Evolutionary conservation across 1,140 invertebrate genomes (phyloP).

Genomic region (Harlomillsia oculata): DNA sequence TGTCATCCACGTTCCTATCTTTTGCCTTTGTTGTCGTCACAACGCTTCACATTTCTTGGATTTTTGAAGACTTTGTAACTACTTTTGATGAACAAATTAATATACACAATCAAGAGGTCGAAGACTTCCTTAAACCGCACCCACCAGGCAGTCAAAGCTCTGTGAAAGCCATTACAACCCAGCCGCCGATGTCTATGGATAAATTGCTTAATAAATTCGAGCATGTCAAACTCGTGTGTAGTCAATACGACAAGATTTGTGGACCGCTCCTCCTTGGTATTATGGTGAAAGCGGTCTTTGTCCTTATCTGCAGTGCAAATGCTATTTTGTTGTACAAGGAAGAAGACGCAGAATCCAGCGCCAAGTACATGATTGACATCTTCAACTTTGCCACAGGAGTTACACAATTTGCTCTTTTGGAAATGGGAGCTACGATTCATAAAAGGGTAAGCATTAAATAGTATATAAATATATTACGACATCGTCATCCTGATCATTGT

Average conservation of each 20-base stretch:
- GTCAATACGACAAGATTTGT: constrained; percentile 15
- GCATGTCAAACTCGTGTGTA: constrained; percentile 17
- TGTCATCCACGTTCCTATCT: constrained; percentile 5
- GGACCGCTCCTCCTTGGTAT: constrained; percentile 21
- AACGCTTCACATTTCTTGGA: constrained; percentile 17
- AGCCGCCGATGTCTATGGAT: background rate
- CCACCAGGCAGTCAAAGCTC: background rate
- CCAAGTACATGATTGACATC: constrained; percentile 7
- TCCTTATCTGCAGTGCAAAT: constrained; percentile 21
- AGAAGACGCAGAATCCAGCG: background rate
- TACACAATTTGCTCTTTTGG: constrained; percentile 9
- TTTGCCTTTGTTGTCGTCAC: constrained; percentile 17
- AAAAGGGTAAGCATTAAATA: constrained; percentile 4
- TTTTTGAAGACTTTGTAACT: constrained; percentile 21
- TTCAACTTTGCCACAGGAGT: constrained; percentile 13
- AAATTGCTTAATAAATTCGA: constrained; percentile 20
- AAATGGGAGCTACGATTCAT: constrained; percentile 13
- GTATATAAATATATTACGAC: background rate
- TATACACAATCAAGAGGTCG: background rate
- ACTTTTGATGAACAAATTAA: constrained; percentile 16
- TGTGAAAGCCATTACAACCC: background rate
- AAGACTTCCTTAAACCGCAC: background rate
- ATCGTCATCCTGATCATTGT: background rate
- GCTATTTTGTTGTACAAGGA: constrained; percentile 14
- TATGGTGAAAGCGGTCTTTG: constrained; percentile 18